Base-by-base conservation (phyloP, 2,797 vertebrate species). In the Sebastes kiyomatsui region DNA sequence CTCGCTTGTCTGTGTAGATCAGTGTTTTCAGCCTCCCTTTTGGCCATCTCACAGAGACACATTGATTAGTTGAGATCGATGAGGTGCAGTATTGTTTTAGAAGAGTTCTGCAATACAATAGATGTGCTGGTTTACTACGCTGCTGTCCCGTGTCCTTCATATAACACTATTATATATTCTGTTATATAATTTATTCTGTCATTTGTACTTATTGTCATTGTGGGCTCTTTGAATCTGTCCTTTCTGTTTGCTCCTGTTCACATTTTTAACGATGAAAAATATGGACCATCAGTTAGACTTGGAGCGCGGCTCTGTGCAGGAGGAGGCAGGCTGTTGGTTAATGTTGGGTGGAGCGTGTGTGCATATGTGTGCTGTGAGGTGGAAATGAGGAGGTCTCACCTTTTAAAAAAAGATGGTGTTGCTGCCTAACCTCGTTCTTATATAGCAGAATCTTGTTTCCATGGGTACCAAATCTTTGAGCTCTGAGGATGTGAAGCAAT, bases 381-480 rank as follows among this genome's bases (percentile, higher is more conserved):
- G 62, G 18, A 61, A 89, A 81, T 69, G 60, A 86, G 55, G 23
- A 82, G 68, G 72, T 91, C 84, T 89, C 85, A 89, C 87, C 81
- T 92, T 89, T 90, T 27, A 68, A 85, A 90, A 84, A 87, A 85
- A 89, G 76, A 86, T 68, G 55, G 71, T 88, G 87, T 79, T 89
- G 80, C 80, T 81, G 86, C 81, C 77, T 89, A 85, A 91, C 89
- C 88, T 92, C 67, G 42, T 87, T 92, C 87, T 92, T 88, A 83
- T 87, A 91, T 78, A 88, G 88, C 84, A 79, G 84, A 91, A 92
- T 93, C 91, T 90, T 93, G 94, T 95, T 95, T 93, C 94, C 94
- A 94, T 95, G 94, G 94, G 92, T 94, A 95, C 93, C 83, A 68
- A 88, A 94, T 92, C 87, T 49, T 91, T 91, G 87, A 88, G 93